phyloP scores from a whole-genome alignment of 2,113 vertebrate genomes.

The Psammodynastes pulverulentus region DNA sequence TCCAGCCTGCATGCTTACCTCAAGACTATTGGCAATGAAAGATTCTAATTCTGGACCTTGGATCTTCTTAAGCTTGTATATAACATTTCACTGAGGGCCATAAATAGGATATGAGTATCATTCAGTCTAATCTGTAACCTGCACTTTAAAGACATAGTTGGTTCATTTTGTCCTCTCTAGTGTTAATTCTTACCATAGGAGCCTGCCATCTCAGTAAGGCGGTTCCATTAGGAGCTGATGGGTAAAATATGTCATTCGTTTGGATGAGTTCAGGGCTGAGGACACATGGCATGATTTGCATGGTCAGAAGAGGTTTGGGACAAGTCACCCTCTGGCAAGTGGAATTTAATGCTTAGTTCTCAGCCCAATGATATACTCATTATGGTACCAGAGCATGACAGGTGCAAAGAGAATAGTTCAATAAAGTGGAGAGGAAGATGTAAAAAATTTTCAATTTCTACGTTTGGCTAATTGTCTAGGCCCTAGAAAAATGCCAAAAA shows the following conservation, averaged over 20 bases:
- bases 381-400: slow-evolving; percentile 1
- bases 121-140: slow-evolving; percentile 8
- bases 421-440: not conserved
- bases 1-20: slow-evolving; percentile 26
- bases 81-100: slow-evolving; percentile 49
- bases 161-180: not conserved
- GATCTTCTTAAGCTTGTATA: slow-evolving; percentile 1
- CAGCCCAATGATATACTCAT: not conserved
- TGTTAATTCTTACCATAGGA: not conserved
- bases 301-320: not conserved
- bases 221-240: not conserved
- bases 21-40: not conserved
- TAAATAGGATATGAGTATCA: not conserved
- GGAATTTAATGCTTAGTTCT: not conserved
- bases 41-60: slow-evolving; percentile 7
- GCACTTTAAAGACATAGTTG: not conserved
- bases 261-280: not conserved
- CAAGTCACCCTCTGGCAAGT: not conserved
- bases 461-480: not conserved
- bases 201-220: not conserved
- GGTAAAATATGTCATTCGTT: not conserved
- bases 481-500: not conserved
- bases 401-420: not conserved
- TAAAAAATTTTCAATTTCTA: not conserved
- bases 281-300: not conserved